A percentile compares a stretch with the other conserved stretches of the same genome.
phyloP scores from a whole-genome alignment of 2,797 vertebrate species.

The Gadopsis marmoratus region DNA sequence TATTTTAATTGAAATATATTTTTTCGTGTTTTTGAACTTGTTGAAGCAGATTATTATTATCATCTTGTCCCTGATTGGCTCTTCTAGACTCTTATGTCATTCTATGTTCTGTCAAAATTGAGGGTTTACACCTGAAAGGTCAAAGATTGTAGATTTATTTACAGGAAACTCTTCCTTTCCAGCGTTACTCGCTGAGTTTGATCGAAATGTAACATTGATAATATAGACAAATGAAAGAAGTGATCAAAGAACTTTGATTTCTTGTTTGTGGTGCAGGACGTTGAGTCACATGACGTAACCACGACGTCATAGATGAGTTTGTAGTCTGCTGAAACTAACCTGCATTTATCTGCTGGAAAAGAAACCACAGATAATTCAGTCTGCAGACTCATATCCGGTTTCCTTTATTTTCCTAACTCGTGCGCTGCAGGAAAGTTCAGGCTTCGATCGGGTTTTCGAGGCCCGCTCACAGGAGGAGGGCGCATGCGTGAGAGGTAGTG shows the following conservation, averaged over 20 bases:
- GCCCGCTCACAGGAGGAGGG: neutral
- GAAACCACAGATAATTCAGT: no score
- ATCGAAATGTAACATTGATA: neutral
- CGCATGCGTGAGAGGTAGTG: constrained; percentile 65
- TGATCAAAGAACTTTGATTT: neutral
- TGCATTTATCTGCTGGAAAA: no score
- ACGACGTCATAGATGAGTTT: no score
- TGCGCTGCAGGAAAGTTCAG: no score
- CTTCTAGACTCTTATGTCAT: neutral
- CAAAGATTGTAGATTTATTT: neutral
- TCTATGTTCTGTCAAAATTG: neutral
- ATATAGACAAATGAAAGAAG: neutral
- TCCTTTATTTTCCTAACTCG: no score
- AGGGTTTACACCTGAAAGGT: neutral
- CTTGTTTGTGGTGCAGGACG: no score
- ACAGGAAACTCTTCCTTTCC: neutral
- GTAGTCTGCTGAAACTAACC: no score
- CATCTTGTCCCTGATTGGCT: neutral
- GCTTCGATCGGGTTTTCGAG: neutral
- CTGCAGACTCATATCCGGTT: no score
- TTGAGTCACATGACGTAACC: no score
- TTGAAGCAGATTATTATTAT: neutral
- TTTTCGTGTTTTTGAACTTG: constrained; percentile 34
- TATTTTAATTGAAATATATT: constrained; percentile 22
- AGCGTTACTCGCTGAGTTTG: no score